Evolutionary conservation across 2,888 invertebrate genomes (phyloP).

Genomic region (Protophormia terraenovae): DNA sequence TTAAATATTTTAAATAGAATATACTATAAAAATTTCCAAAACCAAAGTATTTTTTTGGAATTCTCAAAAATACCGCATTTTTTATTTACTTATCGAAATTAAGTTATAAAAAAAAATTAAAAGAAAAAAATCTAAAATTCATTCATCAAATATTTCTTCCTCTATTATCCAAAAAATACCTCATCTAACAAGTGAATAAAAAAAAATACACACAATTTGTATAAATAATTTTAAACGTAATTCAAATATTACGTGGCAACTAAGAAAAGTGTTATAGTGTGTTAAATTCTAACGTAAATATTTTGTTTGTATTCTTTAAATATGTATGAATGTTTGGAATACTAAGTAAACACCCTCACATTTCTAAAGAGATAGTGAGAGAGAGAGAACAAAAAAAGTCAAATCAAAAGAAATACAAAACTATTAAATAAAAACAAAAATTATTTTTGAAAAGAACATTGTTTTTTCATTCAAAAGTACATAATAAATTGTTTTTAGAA

Average conservation of each 20-base stretch:
- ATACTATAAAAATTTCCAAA: too few relatives aligned
- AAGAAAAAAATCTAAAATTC: background rate
- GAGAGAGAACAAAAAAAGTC: background rate
- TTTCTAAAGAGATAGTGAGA: background rate
- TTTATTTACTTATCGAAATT: background rate
- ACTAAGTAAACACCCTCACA: constrained; percentile 22
- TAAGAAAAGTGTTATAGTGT: background rate
- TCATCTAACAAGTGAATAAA: too few relatives aligned
- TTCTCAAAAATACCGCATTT: too few relatives aligned
- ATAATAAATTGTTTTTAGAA: background rate
- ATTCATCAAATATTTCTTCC: constrained; percentile 18
- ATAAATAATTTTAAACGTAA: background rate
- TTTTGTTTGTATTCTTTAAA: background rate
- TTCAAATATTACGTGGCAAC: background rate
- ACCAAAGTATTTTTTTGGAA: too few relatives aligned
- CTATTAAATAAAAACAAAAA: background rate
- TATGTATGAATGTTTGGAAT: background rate
- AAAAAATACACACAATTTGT: background rate
- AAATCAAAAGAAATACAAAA: background rate
- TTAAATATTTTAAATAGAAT: too few relatives aligned
- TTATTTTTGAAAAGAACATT: background rate
- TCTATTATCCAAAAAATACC: background rate
- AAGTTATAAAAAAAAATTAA: background rate
- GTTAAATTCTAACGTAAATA: too few relatives aligned
- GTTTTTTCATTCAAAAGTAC: background rate